Base-by-base conservation (phyloP, 2,113 vertebrate species). In the Oryzias celebensis region DNA sequence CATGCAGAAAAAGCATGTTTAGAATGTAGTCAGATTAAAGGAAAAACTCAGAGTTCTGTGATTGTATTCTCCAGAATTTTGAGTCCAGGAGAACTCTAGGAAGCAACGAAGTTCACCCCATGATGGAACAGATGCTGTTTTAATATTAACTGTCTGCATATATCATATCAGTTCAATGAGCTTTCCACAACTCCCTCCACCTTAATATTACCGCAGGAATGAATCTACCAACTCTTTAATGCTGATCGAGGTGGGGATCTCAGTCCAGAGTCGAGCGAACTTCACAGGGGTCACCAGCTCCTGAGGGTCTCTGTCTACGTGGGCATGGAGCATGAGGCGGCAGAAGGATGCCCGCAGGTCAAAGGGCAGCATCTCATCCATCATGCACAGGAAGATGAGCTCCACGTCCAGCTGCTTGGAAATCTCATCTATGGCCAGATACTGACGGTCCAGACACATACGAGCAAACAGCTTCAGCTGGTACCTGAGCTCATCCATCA, bases 401-500 rank as follows among this genome's bases (percentile, higher is more conserved):
- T 98, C 96, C 57, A 99, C 92, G 0, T 96, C 94, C 85, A 99
- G 88, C 87, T 99, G 96, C 87, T 98, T 96, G 60, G 97, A 98
- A 87, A 99, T 98, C 89, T 97, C 95, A 4, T 97, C 93, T 4
- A 99, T 99, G 74, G 97, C 97, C 81, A 99, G 76, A 74, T 99
- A 99, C 85, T 99, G 97, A 24, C 97, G 95, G 89, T 98, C 97
- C 89, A 97, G 89, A 84, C 97, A 99, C 96, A 99, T 98, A 44
- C 95, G 93, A 52, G 97, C 96, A 73, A 95, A 99, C 31, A 99
- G 94, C 88, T 99, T 98, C 85, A 99, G 88, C 91, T 99, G 97
- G 87, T 98, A 99, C 87, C 97, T 99, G 62, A 41, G 7, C 6
- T 20, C 0, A 43, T 44, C 31, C 42, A 62, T 8, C 17, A 1